Conservation (phyloP, 1,140 invertebrate genomes). For the Polyergus mexicanus region DNA sequence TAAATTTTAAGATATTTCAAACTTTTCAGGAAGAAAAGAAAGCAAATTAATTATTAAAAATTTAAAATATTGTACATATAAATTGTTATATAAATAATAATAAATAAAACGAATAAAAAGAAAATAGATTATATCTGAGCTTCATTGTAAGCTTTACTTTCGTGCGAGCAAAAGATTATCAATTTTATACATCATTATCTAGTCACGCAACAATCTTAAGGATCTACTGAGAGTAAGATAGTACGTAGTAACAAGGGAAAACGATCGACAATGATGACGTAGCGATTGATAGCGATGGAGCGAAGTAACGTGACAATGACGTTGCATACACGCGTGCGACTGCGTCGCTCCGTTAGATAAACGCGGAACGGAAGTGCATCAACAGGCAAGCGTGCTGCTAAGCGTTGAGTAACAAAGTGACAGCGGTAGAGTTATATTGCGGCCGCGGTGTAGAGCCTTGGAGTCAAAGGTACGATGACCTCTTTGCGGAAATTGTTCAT, state of each 20-base stretch:
- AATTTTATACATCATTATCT: constrained; percentile 35
- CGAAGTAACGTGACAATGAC: constrained; percentile 59
- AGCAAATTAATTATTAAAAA: neutral
- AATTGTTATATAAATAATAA: neutral
- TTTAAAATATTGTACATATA: neutral
- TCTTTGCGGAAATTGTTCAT: constrained; percentile 1
- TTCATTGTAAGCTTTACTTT: neutral
- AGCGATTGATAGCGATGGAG: constrained; percentile 44
- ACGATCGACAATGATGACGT: constrained; percentile 41
- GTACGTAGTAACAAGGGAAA: constrained; percentile 36
- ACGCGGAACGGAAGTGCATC: constrained; percentile 69
- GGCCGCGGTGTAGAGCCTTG: constrained; percentile 35
- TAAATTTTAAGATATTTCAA: neutral
- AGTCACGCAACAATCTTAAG: constrained; percentile 39
- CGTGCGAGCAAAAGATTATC: neutral
- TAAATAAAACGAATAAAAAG: neutral
- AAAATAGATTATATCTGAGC: neutral
- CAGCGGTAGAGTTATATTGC: constrained; percentile 58
- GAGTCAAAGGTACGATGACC: constrained; percentile 56
- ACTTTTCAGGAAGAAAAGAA: neutral
- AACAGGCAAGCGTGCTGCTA: constrained; percentile 60
- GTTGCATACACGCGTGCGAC: constrained; percentile 54
- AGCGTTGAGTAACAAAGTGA: constrained; percentile 68
- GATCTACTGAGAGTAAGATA: constrained; percentile 8
- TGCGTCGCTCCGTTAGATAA: constrained; percentile 68